Conservation (phyloP, 2,797 vertebrate species). For the Poecilia picta region DNA sequence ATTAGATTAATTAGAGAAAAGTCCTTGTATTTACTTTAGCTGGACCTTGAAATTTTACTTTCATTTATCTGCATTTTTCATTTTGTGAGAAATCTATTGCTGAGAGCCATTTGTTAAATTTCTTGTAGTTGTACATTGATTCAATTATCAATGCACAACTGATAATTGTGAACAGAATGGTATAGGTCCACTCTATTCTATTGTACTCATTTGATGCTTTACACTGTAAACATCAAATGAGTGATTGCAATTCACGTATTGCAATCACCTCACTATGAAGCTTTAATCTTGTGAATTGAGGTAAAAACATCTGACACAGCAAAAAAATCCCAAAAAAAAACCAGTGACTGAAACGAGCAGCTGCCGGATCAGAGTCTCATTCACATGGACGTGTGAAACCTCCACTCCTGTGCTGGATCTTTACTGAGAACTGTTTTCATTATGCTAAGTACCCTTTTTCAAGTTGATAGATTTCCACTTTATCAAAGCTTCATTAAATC, state of each 20-base stretch:
- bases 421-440: slow-evolving; percentile 46
- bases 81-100: neutral
- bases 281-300: slow-evolving; percentile 24
- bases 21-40: neutral
- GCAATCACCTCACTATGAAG: neutral
- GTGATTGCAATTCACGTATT: slow-evolving; percentile 1
- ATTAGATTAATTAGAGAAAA: neutral
- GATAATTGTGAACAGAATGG: no score
- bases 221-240: neutral
- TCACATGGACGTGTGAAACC: slow-evolving; percentile 53
- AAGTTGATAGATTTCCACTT: slow-evolving; percentile 51
- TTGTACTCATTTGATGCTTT: neutral
- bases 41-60: neutral
- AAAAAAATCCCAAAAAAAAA: slow-evolving; percentile 29
- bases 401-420: slow-evolving; percentile 31
- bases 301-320: slow-evolving; percentile 30
- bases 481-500: slow-evolving; percentile 56
- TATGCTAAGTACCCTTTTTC: slow-evolving; percentile 50
- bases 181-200: neutral
- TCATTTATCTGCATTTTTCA: neutral
- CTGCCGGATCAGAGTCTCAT: slow-evolving; percentile 47
- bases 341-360: slow-evolving; percentile 48
- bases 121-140: neutral
- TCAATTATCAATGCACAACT: neutral
- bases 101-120: neutral